Conservation (phyloP, 1,140 invertebrate species). For the Ectropis grisescens region DNA sequence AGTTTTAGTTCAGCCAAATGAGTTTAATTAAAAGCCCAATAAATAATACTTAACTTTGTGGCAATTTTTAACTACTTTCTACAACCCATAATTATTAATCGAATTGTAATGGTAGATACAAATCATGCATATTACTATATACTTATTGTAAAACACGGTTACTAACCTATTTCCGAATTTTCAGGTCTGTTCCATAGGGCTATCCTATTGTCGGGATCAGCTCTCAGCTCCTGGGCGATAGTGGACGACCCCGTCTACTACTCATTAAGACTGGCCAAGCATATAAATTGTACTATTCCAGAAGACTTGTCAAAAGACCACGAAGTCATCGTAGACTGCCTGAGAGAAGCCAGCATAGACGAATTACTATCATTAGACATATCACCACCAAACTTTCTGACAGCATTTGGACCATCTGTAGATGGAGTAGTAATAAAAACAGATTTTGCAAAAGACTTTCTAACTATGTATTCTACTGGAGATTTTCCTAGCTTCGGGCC, state of each 20-base stretch:
- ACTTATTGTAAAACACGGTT: too few relatives aligned
- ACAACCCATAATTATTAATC: too few relatives aligned
- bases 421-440: conserved; percentile 89
- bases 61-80: too few relatives aligned
- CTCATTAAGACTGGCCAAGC: conserved; percentile 85
- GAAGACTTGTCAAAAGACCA: conserved; percentile 83
- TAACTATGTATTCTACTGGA: conserved; percentile 76
- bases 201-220: conserved; percentile 92
- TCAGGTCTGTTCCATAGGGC: conserved; percentile 89
- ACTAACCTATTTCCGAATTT: conserved; percentile 6
- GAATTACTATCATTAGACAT: conserved; percentile 86
- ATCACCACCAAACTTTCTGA: conserved; percentile 85
- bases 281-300: conserved; percentile 88
- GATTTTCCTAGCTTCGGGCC: conserved; percentile 74
- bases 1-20: too few relatives aligned
- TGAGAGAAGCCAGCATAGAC: conserved; percentile 81
- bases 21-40: too few relatives aligned
- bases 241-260: conserved; percentile 91
- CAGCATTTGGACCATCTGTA: conserved; percentile 87
- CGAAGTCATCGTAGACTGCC: conserved; percentile 85
- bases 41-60: too few relatives aligned
- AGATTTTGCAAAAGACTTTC: conserved; percentile 81
- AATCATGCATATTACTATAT: too few relatives aligned
- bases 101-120: too few relatives aligned
- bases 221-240: conserved; percentile 93